Percentiles rank a stretch among this genome's conserved stretches.
Conservation (phyloP, 2,888 invertebrate genomes). For the Mongoloraphidia duomilia region DNA sequence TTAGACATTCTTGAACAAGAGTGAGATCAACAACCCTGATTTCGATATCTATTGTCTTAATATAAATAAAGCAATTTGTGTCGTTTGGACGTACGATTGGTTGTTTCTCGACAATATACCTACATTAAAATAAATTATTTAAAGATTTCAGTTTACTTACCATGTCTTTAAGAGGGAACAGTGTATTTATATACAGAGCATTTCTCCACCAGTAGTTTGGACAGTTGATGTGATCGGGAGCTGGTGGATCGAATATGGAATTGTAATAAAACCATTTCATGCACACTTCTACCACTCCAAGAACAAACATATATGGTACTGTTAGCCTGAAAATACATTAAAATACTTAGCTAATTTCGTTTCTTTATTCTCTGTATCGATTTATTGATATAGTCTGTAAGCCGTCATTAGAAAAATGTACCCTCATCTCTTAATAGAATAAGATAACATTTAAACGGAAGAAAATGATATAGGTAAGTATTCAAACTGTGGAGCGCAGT, state of each 20-base stretch:
- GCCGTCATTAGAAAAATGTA: too few relatives aligned
- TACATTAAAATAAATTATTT: too few relatives aligned
- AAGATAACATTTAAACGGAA: too few relatives aligned
- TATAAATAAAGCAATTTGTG: not conserved
- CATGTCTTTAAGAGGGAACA: conserved; percentile 75
- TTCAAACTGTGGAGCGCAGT: too few relatives aligned
- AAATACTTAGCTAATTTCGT: not conserved
- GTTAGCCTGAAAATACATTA: conserved; percentile 46
- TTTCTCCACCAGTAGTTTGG: conserved; percentile 83
- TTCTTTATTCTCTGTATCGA: too few relatives aligned
- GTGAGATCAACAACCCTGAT: too few relatives aligned
- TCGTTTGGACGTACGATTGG: not conserved
- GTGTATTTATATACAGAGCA: conserved; percentile 69
- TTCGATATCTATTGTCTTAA: not conserved
- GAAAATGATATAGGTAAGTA: too few relatives aligned
- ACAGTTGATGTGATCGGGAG: conserved; percentile 67
- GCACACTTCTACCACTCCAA: conserved; percentile 71
- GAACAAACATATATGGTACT: conserved; percentile 66
- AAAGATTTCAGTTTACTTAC: too few relatives aligned
- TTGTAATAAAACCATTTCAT: conserved; percentile 75
- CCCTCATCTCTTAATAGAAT: too few relatives aligned
- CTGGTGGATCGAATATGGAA: conserved; percentile 73
- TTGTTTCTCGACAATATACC: too few relatives aligned
- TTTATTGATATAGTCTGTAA: too few relatives aligned
- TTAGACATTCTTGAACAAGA: too few relatives aligned